Base-by-base conservation (phyloP, 2,797 vertebrate species). In the Cossypha niveicapilla region DNA sequence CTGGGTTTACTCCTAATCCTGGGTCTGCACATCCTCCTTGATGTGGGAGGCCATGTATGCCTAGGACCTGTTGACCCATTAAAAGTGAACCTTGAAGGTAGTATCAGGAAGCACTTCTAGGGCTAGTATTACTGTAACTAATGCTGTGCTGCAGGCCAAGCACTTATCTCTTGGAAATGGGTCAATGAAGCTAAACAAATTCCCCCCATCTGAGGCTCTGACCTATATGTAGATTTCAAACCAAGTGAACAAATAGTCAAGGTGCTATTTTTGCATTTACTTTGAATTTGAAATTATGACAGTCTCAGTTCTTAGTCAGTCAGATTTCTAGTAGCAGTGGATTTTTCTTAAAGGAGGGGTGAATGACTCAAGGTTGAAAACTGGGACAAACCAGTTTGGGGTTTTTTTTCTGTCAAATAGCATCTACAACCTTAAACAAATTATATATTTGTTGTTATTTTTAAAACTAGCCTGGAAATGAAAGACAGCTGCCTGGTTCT, bases 201-300 rank as follows among this genome's bases (percentile, higher is more conserved):
- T 74, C 39, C 41, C 3, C 3, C 53, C 3, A 1, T 84, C 67
- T 56, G 73, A 90, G 42, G 35, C 70, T 86, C 72, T 95, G 94
- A 92, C 82, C 91, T 72, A 75, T 51, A 70, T 78, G 85, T 66
- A 62, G 87, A 81, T 93, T 92, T 90, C 82, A 83, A 56, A 91
- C 66, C 28, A 1, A 91, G 39, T 58, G 87, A 93, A 28, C 32
- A 51, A 68, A 60, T 85, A 65, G 4, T 72, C 65, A 91, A 75
- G 61, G 61, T 92, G 87, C 87, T 96, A 74, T 96, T 96, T 95
- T 92, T 92, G 72, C 42, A 74, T 85, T 92, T 95, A 83, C 41
- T 95, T 86, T 86, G 78, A 96, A 91, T 95, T 93, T 2, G 25
- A 83, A 93, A 90, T 3, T 4, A 85, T 89, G 81, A 65, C 61